Base-by-base conservation (phyloP, 2,797 vertebrate genomes). In the Amniataba percoides region DNA sequence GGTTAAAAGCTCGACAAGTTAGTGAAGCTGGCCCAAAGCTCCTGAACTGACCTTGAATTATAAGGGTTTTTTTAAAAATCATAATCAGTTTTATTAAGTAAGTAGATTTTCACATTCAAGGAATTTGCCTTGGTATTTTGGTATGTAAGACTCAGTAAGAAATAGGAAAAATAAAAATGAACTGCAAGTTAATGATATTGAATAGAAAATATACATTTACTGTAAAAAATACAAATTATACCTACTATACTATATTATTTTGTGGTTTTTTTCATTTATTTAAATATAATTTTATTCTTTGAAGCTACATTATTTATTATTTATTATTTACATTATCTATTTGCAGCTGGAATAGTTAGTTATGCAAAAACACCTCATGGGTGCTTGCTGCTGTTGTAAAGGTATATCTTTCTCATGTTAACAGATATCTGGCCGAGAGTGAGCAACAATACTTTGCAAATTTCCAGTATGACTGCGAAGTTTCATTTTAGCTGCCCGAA, bases 401-500 rank as follows among this genome's bases (percentile, higher is more conserved):
- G 18, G 12, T 31, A 31, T 13, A 12, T 42, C 19, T 31, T 42
- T n/a, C 10, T n/a, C 7, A 11, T 63, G 7, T 59, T 57, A n/a
- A 4, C 40, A 43, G 40, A 60, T 48, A 34, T 65, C 55, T 60
- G 27, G 15, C 7, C 5, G 13, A 62, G 51, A 3, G 49, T 27
- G 19, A 4, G 39, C 27, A 48, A 71, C 34, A 49, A 15, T 5
- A 36, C 14, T 13, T 27, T 19, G 49, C 34, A 45, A 14, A 34
- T 42, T 42, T 42, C 18, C 43, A 49, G 42, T 34, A 18, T 53
- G 39, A 48, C 42, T 39, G 7, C 40, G 31, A 34, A 34, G 18
- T 63, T 52, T 63, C n/a, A 73, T 62, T 61, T 65, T 39, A 52
- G 45, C 60, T 43, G 25, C 23, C 39, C 39, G 16, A 55, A 71